Conservation (phyloP, 2,888 invertebrate species). For the Drosophila austrosaltans region DNA sequence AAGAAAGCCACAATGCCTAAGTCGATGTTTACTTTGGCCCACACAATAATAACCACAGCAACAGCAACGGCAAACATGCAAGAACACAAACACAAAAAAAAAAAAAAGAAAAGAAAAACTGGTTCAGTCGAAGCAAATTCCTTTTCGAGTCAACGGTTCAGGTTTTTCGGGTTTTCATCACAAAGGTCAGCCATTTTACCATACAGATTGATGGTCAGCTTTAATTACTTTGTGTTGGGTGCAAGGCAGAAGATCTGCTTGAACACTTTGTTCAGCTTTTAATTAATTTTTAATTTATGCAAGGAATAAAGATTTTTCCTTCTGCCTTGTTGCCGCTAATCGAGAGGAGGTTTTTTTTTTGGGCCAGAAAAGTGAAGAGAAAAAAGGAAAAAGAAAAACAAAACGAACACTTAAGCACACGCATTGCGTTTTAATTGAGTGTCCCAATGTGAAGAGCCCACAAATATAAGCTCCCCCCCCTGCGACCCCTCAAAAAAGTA, state of each 20-base stretch:
- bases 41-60: conserved; percentile 7
- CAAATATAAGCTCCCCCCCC: not conserved
- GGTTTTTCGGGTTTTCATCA: conserved; percentile 8
- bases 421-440: conserved; percentile 36
- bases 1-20: conserved; percentile 24
- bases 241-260: conserved; percentile 25
- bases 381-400: not conserved
- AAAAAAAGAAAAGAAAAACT: not conserved
- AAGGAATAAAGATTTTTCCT: conserved; percentile 36
- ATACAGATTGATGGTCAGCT: conserved; percentile 53
- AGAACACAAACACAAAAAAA: not conserved
- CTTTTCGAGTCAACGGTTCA: conserved; percentile 17
- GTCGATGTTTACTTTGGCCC: conserved; percentile 39
- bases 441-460: conserved; percentile 34
- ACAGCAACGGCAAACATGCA: conserved; percentile 7
- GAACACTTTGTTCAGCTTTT: conserved; percentile 46
- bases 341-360: conserved; percentile 58
- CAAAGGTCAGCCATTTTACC: conserved; percentile 38
- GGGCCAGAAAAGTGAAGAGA: not conserved
- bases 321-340: conserved; percentile 58
- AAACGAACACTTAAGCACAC: conserved; percentile 40
- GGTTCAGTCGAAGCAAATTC: conserved; percentile 21
- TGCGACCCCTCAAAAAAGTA: not conserved
- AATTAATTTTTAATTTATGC: conserved; percentile 79
- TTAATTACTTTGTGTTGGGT: conserved; percentile 68